These are phyloP conservation scores for Panzeria rudis DNA, from an alignment of 2,888 invertebrate genomes.

Conservation along the genomic window DNA sequence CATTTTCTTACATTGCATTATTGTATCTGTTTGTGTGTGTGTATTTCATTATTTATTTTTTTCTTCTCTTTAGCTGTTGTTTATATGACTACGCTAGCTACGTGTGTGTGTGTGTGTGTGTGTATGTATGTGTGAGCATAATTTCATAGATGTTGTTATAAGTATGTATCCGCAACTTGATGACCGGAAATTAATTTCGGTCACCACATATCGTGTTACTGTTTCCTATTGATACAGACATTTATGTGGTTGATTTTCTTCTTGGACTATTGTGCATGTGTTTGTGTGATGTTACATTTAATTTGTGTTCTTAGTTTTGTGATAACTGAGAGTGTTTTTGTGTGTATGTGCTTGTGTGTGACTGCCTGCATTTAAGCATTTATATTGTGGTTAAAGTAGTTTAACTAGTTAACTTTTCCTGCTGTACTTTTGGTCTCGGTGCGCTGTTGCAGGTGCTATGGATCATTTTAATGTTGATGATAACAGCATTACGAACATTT, in stretches of 20 bases:
- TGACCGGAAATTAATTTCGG: slow-evolving; percentile 70
- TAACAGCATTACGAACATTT: neutral
- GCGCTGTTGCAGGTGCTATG: neutral
- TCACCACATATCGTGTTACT: slow-evolving; percentile 67
- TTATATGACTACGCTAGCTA: neutral
- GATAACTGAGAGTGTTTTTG: no score
- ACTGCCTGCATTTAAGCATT: neutral
- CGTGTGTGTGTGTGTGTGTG: neutral
- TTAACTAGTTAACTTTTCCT: neutral
- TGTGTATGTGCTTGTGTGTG: neutral
- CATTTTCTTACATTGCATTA: slow-evolving; percentile 6
- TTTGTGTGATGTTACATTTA: neutral
- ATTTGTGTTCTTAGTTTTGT: neutral
- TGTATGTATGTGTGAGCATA: neutral
- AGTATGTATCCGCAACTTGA: slow-evolving; percentile 49
- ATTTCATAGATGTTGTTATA: slow-evolving; percentile 27
- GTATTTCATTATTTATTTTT: neutral
- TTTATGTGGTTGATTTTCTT: slow-evolving; percentile 61
- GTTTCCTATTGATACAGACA: slow-evolving; percentile 53
- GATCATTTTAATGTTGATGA: slow-evolving; percentile 12
- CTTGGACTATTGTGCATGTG: neutral
- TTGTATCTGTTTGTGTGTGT: neutral
- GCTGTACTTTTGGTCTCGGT: neutral
- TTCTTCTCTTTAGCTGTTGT: neutral
- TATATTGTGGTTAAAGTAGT: slow-evolving; percentile 27